Conservation (phyloP, 2,113 vertebrate genomes). For the Pterocles gutturalis region DNA sequence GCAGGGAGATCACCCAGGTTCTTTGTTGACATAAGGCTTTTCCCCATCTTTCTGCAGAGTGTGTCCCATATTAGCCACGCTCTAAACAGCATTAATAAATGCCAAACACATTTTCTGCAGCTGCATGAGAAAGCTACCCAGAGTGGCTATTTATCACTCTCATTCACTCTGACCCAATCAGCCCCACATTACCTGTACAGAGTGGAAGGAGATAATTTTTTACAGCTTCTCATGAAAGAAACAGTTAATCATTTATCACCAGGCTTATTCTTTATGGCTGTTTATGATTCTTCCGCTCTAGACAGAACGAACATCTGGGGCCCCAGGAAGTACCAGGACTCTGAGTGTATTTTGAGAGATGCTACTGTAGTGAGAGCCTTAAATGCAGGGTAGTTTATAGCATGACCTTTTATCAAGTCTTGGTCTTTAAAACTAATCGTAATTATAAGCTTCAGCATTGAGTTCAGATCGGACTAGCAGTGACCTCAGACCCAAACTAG, state of each 20-base stretch:
- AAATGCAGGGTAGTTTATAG: not conserved
- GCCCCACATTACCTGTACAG: constrained; percentile 6
- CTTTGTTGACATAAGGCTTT: constrained; percentile 20
- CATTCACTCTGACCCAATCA: not conserved
- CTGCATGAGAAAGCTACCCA: not conserved
- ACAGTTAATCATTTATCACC: not conserved
- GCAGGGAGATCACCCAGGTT: not conserved
- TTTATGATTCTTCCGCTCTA: not conserved
- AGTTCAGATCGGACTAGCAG: not conserved
- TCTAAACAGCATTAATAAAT: constrained; percentile 7
- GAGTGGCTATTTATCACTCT: constrained; percentile 22
- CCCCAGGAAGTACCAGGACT: not conserved
- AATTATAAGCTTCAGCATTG: not conserved
- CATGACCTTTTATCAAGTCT: not conserved
- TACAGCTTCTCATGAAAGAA: constrained; percentile 20
- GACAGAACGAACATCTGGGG: not conserved
- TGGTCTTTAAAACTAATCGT: not conserved
- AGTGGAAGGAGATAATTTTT: not conserved
- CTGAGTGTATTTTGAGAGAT: not conserved
- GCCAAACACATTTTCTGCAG: constrained; percentile 30
- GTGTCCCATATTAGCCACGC: not conserved
- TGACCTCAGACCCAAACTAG: not conserved
- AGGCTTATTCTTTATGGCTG: not conserved
- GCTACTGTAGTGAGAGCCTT: not conserved
- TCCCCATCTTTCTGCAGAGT: not conserved